Percentiles rank a stretch among this genome's conserved stretches.
Conservation (phyloP, 1,140 invertebrate species). For the Plectrocnemia conspersa region DNA sequence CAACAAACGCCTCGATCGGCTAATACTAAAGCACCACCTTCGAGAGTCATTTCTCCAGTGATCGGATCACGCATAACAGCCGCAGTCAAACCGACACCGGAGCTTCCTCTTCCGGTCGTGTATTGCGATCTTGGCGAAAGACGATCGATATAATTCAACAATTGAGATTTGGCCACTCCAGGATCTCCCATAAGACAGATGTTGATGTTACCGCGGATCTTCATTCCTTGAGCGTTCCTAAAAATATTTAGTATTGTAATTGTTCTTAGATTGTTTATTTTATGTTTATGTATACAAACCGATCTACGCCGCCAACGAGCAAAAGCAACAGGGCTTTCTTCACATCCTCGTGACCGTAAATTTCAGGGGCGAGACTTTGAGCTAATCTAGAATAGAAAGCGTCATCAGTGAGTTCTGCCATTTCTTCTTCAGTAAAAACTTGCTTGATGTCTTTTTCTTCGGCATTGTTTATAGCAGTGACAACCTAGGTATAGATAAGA, state of each 20-base stretch:
- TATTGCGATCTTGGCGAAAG: slow-evolving; percentile 91
- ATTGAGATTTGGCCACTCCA: slow-evolving; percentile 97
- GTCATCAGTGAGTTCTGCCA: slow-evolving; percentile 69
- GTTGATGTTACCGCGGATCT: slow-evolving; percentile 92
- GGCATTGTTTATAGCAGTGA: slow-evolving; percentile 76
- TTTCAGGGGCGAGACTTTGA: slow-evolving; percentile 93
- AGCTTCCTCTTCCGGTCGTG: slow-evolving; percentile 95
- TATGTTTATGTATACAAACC: slow-evolving; percentile 42
- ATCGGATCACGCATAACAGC: slow-evolving; percentile 97
- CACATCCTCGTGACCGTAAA: slow-evolving; percentile 97
- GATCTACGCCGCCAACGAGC: slow-evolving; percentile 94
- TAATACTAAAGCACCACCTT: slow-evolving; percentile 96
- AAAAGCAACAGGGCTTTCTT: slow-evolving; percentile 94
- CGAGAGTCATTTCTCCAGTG: slow-evolving; percentile 95
- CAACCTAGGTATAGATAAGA: slow-evolving; percentile 51
- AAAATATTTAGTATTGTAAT: background rate
- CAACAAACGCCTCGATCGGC: slow-evolving; percentile 98
- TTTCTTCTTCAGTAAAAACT: slow-evolving; percentile 77
- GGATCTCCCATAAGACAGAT: slow-evolving; percentile 99
- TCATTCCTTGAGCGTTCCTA: slow-evolving; percentile 49
- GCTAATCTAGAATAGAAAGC: slow-evolving; percentile 93
- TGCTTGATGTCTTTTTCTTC: slow-evolving; percentile 68
- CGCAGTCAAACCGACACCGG: slow-evolving; percentile 96
- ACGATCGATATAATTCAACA: slow-evolving; percentile 92
- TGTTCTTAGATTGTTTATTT: background rate